Conservation (phyloP, 2,797 vertebrate genomes). For the Macrochelys suwanniensis region DNA sequence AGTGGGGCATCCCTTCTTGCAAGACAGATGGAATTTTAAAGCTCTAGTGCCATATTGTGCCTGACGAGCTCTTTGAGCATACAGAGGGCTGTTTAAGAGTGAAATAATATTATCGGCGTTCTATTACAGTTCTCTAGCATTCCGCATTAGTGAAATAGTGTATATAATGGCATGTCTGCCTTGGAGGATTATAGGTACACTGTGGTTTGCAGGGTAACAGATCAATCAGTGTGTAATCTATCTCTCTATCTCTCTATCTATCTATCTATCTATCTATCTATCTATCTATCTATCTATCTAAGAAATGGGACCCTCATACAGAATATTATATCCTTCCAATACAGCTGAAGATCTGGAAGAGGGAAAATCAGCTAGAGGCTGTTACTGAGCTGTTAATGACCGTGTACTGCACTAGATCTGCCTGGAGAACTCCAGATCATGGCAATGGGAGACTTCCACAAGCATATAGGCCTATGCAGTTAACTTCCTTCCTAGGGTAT, state of each 20-base stretch:
- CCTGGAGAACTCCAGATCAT: not conserved
- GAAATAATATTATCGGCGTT: not conserved
- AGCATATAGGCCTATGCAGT: not conserved
- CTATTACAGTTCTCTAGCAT: not conserved
- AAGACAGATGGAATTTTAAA: not conserved
- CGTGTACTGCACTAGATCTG: not conserved
- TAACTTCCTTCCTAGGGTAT: no score
- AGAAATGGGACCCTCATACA: not conserved
- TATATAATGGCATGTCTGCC: not conserved
- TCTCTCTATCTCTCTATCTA: no score
- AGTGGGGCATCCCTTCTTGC: not conserved
- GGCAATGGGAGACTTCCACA: not conserved
- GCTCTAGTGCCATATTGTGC: not conserved
- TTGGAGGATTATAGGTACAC: not conserved
- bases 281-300: not conserved
- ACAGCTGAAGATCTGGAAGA: rapidly evolving
- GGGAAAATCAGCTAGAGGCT: not conserved
- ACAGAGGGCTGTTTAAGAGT: not conserved
- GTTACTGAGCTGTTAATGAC: not conserved
- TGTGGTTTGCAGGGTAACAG: not conserved
- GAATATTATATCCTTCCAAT: not conserved
- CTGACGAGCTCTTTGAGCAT: not conserved
- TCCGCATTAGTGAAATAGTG: rapidly evolving
- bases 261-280: no score
- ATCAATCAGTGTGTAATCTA: not conserved